A percentile compares a stretch with the other conserved stretches of the same genome.
phyloP scores from a whole-genome alignment of 2,888 invertebrate genomes.

The Neoaliturus tenellus region DNA sequence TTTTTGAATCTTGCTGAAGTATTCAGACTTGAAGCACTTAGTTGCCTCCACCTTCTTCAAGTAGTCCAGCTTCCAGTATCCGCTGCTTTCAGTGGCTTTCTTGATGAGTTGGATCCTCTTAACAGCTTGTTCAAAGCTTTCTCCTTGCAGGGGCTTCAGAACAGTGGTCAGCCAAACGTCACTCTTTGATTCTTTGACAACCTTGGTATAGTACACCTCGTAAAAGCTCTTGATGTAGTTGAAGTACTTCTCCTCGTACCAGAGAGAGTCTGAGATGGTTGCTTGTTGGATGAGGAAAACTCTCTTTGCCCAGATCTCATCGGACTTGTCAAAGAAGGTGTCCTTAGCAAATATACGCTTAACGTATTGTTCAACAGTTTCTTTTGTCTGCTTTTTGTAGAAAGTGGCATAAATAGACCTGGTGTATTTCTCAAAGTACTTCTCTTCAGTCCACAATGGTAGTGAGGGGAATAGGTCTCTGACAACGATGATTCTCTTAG shows the following conservation, averaged over 20 bases:
- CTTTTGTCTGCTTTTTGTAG: not conserved
- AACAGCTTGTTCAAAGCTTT: not conserved
- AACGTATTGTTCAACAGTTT: not conserved
- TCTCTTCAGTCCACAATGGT: constrained; percentile 17
- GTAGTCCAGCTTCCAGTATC: not conserved
- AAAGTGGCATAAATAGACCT: not conserved
- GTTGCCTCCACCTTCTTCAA: not conserved
- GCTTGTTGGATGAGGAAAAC: not conserved
- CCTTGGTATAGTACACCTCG: not conserved
- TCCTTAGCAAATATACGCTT: constrained; percentile 6
- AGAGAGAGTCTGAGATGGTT: not conserved
- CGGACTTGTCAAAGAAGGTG: constrained; percentile 1
- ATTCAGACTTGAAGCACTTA: not conserved
- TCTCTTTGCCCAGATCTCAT: constrained; percentile 9
- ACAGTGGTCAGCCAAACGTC: constrained; percentile 8
- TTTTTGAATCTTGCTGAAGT: not conserved
- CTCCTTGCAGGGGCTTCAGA: not conserved
- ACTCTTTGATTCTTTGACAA: not conserved
- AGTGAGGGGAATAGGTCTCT: constrained; percentile 6
- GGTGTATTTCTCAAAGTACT: constrained; percentile 7
- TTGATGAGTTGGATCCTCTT: constrained; percentile 26
- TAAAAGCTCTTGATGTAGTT: constrained; percentile 14
- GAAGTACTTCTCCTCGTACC: constrained; percentile 25
- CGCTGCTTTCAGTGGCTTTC: not conserved
- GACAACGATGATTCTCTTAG: constrained; percentile 5